Evolutionary conservation across 2,888 invertebrate species (phyloP).

Genomic region (Rhyacophila evoluta): DNA sequence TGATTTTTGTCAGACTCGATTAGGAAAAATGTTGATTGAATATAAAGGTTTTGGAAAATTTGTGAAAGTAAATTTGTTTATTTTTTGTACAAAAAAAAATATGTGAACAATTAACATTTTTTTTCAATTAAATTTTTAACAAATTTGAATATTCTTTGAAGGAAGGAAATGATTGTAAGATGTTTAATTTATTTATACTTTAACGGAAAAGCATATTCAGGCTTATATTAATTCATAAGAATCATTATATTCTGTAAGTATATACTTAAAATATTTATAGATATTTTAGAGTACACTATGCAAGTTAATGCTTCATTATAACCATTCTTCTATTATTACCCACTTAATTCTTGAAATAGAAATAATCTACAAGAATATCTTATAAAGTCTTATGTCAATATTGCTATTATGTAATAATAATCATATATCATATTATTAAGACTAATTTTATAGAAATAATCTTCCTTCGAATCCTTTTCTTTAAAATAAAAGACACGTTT

Average conservation of each 20-base stretch:
- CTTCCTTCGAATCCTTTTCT: conserved; percentile 8
- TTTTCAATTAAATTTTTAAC: no score
- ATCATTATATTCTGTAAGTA: neutral
- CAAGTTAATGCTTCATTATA: neutral
- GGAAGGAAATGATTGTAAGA: neutral
- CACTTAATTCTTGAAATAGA: conserved; percentile 1
- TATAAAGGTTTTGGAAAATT: no score
- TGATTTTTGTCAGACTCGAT: no score
- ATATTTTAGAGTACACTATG: conserved; percentile 1
- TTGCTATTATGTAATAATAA: conserved; percentile 8
- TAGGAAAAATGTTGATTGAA: no score
- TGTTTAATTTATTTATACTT: neutral
- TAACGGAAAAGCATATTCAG: neutral
- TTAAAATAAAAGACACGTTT: neutral
- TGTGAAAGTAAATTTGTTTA: no score
- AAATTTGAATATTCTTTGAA: no score
- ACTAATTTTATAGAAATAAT: conserved; percentile 13
- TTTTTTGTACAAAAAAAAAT: no score
- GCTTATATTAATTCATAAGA: neutral
- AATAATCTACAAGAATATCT: neutral
- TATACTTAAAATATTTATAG: neutral
- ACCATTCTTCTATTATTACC: neutral
- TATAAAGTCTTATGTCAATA: conserved; percentile 19
- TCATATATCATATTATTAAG: neutral
- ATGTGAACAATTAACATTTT: no score